These are phyloP conservation scores for Porites australiensis DNA, from an alignment of 64 coral and sea anemone species.

Conservation along the genomic window DNA sequence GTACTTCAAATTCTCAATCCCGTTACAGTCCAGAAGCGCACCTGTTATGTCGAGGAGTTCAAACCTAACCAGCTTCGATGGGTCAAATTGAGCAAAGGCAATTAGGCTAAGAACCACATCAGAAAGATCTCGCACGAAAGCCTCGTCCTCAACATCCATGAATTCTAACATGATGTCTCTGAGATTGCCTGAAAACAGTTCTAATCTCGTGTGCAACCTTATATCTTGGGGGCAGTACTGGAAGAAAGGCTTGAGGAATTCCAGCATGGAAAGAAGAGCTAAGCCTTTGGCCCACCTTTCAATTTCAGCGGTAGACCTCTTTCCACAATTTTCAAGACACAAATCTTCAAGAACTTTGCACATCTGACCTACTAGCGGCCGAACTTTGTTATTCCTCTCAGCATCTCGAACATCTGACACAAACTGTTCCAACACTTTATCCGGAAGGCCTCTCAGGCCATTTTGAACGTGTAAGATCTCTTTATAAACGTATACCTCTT, in stretches of 20 bases:
- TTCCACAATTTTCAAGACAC: not conserved
- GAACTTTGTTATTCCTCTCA: not conserved
- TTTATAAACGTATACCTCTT: not conserved
- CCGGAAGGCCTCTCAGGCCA: not conserved
- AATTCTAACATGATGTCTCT: not conserved
- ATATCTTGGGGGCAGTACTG: not conserved
- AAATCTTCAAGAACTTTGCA: conserved; percentile 4
- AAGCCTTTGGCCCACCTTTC: not conserved
- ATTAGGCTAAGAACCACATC: not conserved
- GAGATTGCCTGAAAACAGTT: not conserved
- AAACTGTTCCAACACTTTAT: not conserved
- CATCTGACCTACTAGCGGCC: not conserved
- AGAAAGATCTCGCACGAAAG: not conserved
- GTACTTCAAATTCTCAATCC: not conserved
- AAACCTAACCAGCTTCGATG: not conserved
- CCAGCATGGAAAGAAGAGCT: not conserved
- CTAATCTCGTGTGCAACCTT: conserved; percentile 1
- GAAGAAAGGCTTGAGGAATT: not conserved
- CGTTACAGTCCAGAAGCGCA: not conserved
- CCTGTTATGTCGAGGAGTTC: not conserved
- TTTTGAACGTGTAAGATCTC: not conserved
- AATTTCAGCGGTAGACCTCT: not conserved
- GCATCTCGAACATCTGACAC: not conserved
- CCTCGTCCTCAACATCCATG: not conserved
- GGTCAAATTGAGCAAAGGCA: conserved; percentile 4